A percentile compares a stretch with the other conserved stretches of the same genome.
Conservation (phyloP, 2,888 invertebrate genomes). For the Drosophila testacea region DNA sequence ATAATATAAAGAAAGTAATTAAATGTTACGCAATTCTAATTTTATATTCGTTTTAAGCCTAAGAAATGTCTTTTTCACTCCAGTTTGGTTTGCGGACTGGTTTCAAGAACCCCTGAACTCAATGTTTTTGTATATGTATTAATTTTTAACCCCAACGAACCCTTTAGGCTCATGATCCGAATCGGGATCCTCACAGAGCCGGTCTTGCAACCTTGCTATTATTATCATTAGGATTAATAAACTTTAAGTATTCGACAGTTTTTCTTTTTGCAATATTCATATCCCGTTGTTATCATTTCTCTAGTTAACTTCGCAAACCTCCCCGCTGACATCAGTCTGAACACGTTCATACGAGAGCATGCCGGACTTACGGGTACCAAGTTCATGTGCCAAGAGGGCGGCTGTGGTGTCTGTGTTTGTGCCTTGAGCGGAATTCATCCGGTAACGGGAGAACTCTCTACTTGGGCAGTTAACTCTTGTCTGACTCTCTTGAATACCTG, state of each 20-base stretch:
- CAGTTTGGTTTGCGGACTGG: too few relatives aligned
- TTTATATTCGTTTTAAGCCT: background rate
- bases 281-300: background rate
- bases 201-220: too few relatives aligned
- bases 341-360: conserved; percentile 87
- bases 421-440: conserved; percentile 82
- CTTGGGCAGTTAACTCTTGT: conserved; percentile 90
- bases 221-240: too few relatives aligned
- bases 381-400: conserved; percentile 89
- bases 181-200: too few relatives aligned
- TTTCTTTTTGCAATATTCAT: background rate
- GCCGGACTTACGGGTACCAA: conserved; percentile 88
- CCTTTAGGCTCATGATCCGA: too few relatives aligned
- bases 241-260: too few relatives aligned
- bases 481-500: conserved; percentile 88
- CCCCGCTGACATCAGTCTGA: conserved; percentile 86
- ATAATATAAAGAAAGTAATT: too few relatives aligned
- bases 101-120: too few relatives aligned
- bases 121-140: too few relatives aligned
- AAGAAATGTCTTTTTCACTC: background rate
- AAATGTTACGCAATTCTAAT: background rate
- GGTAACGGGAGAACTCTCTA: conserved; percentile 85
- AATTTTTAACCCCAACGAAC: too few relatives aligned
- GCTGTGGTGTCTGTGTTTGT: conserved; percentile 88
- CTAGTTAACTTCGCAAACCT: conserved; percentile 79